Percentiles rank a stretch among this genome's conserved stretches.
These are phyloP conservation scores for Otus sunia DNA, from an alignment of 2,113 vertebrate genomes.

Conservation along the genomic window DNA sequence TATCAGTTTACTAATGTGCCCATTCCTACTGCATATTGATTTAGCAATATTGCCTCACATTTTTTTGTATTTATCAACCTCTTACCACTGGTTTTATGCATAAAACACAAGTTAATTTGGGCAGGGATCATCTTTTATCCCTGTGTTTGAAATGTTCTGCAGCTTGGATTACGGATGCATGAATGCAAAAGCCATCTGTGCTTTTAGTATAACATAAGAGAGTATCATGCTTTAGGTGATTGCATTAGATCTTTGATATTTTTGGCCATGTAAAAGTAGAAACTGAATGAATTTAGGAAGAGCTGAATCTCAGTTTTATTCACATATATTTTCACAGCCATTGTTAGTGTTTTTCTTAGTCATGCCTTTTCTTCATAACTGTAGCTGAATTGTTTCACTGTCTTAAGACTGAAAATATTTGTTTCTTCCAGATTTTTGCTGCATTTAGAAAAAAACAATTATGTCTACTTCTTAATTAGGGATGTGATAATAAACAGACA, in stretches of 20 bases:
- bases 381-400: not conserved
- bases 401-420: not conserved
- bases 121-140: not conserved
- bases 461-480: not conserved
- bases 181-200: not conserved
- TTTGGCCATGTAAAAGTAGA: not conserved
- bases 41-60: not conserved
- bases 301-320: not conserved
- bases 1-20: not conserved
- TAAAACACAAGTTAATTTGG: not conserved
- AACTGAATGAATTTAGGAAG: not conserved
- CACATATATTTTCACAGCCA: not conserved
- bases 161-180: not conserved
- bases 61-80: not conserved
- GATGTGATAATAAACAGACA: not conserved
- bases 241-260: not conserved
- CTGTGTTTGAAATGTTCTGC: not conserved
- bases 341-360: not conserved
- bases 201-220: not conserved
- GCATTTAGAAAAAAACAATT: not conserved
- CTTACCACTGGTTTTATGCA: not conserved
- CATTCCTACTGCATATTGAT: not conserved
- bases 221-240: not conserved
- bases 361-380: not conserved
- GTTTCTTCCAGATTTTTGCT: not conserved